Evolutionary conservation across 2,888 invertebrate species (phyloP).

Genomic region (Cancer borealis): DNA sequence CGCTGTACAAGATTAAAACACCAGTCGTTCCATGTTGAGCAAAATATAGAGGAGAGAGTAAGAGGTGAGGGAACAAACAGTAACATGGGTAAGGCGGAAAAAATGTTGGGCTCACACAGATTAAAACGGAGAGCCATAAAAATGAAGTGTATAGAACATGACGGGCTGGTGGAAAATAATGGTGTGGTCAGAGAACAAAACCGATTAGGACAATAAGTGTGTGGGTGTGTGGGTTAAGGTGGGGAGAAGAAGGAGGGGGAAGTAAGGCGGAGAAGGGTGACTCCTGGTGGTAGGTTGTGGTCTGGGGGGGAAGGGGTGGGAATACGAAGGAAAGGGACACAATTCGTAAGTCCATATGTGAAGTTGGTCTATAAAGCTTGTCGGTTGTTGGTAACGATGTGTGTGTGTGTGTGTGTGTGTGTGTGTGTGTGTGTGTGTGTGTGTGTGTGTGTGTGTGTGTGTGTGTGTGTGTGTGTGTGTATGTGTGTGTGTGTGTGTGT

Average conservation of each 20-base stretch:
- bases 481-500: conserved; percentile 20
- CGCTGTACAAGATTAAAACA: neutral
- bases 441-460: neutral
- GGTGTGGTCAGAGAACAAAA: neutral
- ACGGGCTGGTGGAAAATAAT: neutral
- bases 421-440: conserved; percentile 20
- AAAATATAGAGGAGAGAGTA: neutral
- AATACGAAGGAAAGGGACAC: neutral
- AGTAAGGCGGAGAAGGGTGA: neutral
- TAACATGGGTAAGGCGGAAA: conserved; percentile 9
- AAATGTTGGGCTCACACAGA: conserved; percentile 10
- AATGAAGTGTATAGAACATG: neutral
- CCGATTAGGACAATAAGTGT: conserved; percentile 17
- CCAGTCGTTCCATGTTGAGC: neutral
- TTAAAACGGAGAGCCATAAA: conserved; percentile 21
- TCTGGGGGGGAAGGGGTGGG: neutral
- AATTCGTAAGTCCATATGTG: neutral
- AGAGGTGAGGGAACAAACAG: neutral
- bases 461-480: neutral
- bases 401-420: conserved; percentile 20
- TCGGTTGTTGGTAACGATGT: neutral
- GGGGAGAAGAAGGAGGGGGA: neutral
- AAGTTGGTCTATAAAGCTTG: neutral
- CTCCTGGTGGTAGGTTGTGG: neutral
- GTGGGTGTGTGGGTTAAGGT: neutral